Conservation (phyloP, 1,140 invertebrate species). For the fruit fly (Drosophila melanogaster) region Release_6_plus_ISO1_MT NT_033779.5:7206501-7207000, state of each 20-base stretch:
- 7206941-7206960: slow-evolving; percentile 77
- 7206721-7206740: slow-evolving; percentile 72
- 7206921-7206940: slow-evolving; percentile 69
- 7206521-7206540: slow-evolving; percentile 61
- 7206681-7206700: slow-evolving; percentile 61
- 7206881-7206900: slow-evolving; percentile 75
- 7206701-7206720: slow-evolving; percentile 67
- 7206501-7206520: slow-evolving; percentile 15
- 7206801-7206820: slow-evolving; percentile 39
- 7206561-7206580: slow-evolving; percentile 72
- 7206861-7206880: slow-evolving; percentile 36
- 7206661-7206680: slow-evolving; percentile 73
- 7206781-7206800: slow-evolving; percentile 47
- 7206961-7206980: slow-evolving; percentile 72
- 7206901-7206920: slow-evolving; percentile 53
- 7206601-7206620: slow-evolving; percentile 66
- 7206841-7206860: slow-evolving; percentile 69
- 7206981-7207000: slow-evolving; percentile 59
- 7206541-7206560: slow-evolving; percentile 82
- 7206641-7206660: slow-evolving; percentile 41
- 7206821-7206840: slow-evolving; percentile 67
- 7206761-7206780: slow-evolving; percentile 56
- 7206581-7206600: slow-evolving; percentile 47
- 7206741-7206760: slow-evolving; percentile 65
- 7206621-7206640: slow-evolving; percentile 45